Percentiles rank a stretch among this genome's conserved stretches.
These are phyloP conservation scores for Actinopyga echinites DNA, from an alignment of 53 echinoderm and acorn worm genomes.

Conservation along the genomic window DNA sequence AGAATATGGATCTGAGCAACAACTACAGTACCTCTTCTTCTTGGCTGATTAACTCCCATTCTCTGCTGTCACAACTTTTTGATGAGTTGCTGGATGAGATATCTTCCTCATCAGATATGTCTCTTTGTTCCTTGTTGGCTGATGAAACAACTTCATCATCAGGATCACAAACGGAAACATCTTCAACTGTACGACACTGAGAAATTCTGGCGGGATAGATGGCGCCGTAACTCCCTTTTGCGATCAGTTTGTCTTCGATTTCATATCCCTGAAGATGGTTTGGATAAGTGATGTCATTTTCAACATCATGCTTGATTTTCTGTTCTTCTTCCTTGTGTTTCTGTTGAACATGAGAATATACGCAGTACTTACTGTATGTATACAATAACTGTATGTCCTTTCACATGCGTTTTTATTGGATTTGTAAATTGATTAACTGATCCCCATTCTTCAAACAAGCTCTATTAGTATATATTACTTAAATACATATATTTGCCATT, in stretches of 20 bases:
- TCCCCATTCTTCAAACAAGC: no score
- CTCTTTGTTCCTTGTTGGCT: no score
- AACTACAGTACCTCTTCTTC: background rate
- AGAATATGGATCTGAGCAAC: no score
- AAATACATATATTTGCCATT: no score
- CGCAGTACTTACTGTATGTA: no score
- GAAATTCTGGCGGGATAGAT: slow-evolving; percentile 62
- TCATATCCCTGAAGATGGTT: slow-evolving; percentile 53
- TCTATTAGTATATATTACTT: no score
- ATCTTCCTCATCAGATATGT: background rate
- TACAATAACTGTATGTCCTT: no score
- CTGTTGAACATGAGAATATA: no score
- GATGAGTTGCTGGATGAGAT: background rate
- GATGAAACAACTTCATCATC: background rate
- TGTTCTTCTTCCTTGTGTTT: background rate
- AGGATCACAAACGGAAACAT: slow-evolving; percentile 19
- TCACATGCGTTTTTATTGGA: no score
- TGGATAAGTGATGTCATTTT: slow-evolving; percentile 31
- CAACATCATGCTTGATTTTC: background rate
- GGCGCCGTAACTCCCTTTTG: slow-evolving; percentile 58
- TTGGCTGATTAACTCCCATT: background rate
- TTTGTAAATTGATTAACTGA: no score
- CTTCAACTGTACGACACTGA: background rate
- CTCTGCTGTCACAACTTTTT: background rate
- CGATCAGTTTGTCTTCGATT: slow-evolving; percentile 44